These are phyloP conservation scores for Tipula unca DNA, from an alignment of 2,888 invertebrate genomes.

Conservation along the genomic window DNA sequence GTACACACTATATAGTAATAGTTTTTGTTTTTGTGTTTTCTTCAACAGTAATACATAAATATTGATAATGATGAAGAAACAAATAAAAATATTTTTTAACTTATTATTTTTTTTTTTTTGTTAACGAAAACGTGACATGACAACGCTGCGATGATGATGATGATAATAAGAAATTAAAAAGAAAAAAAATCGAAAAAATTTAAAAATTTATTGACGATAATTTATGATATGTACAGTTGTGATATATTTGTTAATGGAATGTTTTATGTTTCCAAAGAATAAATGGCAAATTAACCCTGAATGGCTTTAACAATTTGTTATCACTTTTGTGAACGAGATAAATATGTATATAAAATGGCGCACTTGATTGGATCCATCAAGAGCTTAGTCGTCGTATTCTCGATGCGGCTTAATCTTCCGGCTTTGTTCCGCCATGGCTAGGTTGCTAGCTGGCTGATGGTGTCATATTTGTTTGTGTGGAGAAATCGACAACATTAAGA, in stretches of 20 bases:
- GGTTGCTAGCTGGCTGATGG: too few species aligned
- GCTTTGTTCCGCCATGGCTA: too few species aligned
- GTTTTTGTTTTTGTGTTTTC: not conserved
- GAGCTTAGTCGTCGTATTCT: too few species aligned
- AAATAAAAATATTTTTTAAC: not conserved
- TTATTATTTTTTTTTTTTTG: not conserved
- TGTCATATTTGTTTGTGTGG: too few species aligned
- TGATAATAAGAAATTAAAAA: not conserved
- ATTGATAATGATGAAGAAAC: not conserved
- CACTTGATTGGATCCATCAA: too few species aligned
- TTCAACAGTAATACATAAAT: not conserved
- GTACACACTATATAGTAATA: not conserved
- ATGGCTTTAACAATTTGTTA: not conserved
- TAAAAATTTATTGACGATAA: not conserved
- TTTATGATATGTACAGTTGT: not conserved
- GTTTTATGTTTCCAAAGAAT: not conserved
- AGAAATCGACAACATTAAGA: too few species aligned
- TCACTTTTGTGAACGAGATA: too few species aligned
- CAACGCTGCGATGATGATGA: not conserved
- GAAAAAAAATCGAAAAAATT: not conserved
- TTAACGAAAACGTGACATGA: not conserved
- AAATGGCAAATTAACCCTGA: not conserved
- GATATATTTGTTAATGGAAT: conserved; percentile 8
- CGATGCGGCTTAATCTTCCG: too few species aligned
- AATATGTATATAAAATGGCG: too few species aligned